These are phyloP conservation scores for Lacerta viridis DNA, from an alignment of 2,797 vertebrate species.

Conservation along the genomic window DNA sequence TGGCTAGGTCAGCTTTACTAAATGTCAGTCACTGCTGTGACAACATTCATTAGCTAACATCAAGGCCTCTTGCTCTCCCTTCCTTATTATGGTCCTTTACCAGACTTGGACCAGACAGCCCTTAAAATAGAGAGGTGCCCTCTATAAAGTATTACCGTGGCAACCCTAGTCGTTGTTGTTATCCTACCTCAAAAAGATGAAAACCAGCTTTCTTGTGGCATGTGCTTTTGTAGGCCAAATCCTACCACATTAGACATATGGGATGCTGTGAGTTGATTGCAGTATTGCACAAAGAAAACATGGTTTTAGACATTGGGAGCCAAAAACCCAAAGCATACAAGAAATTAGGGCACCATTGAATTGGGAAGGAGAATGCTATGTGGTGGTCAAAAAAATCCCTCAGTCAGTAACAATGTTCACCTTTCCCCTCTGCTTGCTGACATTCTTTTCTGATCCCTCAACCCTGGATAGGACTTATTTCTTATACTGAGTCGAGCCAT, in stretches of 20 bases:
- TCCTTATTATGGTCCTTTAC: too few species aligned
- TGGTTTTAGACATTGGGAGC: background rate
- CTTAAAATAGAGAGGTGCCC: background rate
- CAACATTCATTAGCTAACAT: too few species aligned
- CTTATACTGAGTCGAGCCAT: too few species aligned
- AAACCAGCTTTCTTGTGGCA: background rate
- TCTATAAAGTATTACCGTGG: background rate
- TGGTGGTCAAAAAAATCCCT: background rate
- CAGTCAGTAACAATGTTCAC: background rate
- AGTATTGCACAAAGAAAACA: background rate
- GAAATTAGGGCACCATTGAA: background rate
- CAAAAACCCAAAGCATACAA: background rate
- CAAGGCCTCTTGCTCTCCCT: too few species aligned
- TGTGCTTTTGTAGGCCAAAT: background rate
- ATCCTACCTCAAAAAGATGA: background rate
- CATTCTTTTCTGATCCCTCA: background rate
- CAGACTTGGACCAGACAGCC: too few species aligned
- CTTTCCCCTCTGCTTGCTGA: background rate
- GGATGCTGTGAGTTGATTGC: background rate
- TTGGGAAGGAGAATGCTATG: background rate
- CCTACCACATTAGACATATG: background rate
- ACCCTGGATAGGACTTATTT: background rate
- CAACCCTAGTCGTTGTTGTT: background rate
- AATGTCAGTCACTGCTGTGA: too few species aligned
- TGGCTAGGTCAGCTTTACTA: too few species aligned